Evolutionary conservation across 2,888 invertebrate genomes (phyloP).

Genomic region (Tupiocoris notatus): DNA sequence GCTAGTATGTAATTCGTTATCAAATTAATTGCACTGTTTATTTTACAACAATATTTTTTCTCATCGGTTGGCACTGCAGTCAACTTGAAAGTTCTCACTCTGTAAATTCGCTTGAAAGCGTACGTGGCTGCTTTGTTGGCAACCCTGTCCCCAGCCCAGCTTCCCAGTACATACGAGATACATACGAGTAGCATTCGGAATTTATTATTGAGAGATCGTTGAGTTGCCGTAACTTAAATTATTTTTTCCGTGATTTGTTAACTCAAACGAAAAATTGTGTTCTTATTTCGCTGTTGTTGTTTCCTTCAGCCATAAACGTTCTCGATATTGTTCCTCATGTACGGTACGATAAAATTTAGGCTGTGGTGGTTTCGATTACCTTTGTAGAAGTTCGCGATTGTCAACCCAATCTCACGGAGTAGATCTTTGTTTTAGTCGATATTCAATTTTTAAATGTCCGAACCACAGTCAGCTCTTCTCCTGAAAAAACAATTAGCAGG

Average conservation of each 20-base stretch:
- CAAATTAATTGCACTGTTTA: too few species aligned
- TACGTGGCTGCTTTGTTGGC: neutral
- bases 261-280: neutral
- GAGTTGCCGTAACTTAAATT: neutral
- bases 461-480: constrained; percentile 92
- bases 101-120: too few species aligned
- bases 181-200: too few species aligned
- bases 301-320: neutral
- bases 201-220: neutral
- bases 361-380: constrained; percentile 37
- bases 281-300: neutral
- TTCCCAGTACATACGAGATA: too few species aligned
- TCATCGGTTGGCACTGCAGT: too few species aligned
- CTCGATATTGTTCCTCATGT: constrained; percentile 13
- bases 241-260: neutral
- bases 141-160: neutral
- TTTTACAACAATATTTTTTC: too few species aligned
- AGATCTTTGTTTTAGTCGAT: neutral
- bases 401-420: constrained; percentile 41
- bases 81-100: too few species aligned
- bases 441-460: constrained; percentile 73
- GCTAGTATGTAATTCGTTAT: too few species aligned
- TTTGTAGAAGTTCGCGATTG: constrained; percentile 18
- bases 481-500: constrained; percentile 95
- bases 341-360: constrained; percentile 15